Evolutionary conservation across 2,797 vertebrate genomes (phyloP), one percentile per base, ranked within the genome.

Genomic region (Uromys caudimaculatus): DNA sequence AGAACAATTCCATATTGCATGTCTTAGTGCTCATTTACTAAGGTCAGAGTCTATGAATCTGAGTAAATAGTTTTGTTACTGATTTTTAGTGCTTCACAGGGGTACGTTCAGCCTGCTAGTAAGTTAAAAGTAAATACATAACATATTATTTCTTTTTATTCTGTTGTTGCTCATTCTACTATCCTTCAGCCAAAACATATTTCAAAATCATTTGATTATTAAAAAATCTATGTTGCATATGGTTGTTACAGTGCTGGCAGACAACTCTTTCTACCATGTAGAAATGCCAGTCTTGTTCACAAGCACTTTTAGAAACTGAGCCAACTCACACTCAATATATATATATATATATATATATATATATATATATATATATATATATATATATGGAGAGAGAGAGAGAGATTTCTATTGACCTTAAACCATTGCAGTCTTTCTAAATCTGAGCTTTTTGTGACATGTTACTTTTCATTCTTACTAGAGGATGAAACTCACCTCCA

Each of bases 381-480:
- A 54, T 54, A 54, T 54, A 54, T 54, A 16, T 12, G 2, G 56
- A 56, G 5, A 56, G 56, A 56, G 1, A 56, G 56, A 56, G 5
- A 56, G 56, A 60, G 7, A 7, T 47, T 89, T 87, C 27, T 24
- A 35, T 1, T 56, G 21, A 38, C 24, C 32, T 62, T 8, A 95
- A 94, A 54, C 4, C 10, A 41, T 24, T 79, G 10, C 14, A 67
- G 2, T 27, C n/a, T 77, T 96, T 94, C 50, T 76, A 24, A 13
- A 1, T 62, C 69, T 47, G 17, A 78, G 16, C 47, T 78, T 89
- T 90, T 5, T 44, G 52, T 58, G 38, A 27, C 12, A 83, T 58
- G 84, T 76, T 69, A 23, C 29, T 90, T 93, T 67, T 21, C 41
- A n/a, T 27, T 84, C 82, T 96, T 95, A 75, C 41, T 24, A 73